Percentiles rank a stretch among this genome's conserved stretches.
phyloP scores from a whole-genome alignment of 2,113 vertebrate genomes.

The Macroglossus sobrinus region DNA sequence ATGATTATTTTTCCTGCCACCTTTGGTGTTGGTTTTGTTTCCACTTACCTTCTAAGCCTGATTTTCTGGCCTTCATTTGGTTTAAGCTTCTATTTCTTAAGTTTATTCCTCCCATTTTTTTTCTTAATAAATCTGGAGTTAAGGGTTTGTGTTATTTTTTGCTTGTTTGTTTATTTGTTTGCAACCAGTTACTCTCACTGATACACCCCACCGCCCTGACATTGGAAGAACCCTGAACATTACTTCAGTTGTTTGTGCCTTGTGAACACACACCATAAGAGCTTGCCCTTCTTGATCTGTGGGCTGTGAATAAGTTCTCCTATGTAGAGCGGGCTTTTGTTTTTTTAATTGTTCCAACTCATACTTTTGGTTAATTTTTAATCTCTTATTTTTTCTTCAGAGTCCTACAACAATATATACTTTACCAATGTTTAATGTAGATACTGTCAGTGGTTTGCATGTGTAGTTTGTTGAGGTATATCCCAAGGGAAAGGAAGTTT shows the following conservation, averaged over 20 bases:
- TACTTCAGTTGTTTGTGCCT: background rate
- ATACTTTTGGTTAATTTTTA: background rate
- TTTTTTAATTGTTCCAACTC: background rate
- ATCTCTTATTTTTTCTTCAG: background rate
- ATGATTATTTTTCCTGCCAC: background rate
- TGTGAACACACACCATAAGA: background rate
- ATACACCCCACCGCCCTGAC: background rate
- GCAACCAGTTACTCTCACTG: background rate
- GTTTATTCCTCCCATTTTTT: background rate
- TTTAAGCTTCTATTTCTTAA: background rate
- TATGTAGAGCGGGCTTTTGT: background rate
- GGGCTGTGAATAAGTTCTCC: background rate
- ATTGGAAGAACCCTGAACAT: background rate
- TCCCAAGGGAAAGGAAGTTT: background rate
- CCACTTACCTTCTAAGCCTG: background rate
- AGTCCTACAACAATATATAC: background rate
- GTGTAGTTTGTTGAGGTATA: background rate
- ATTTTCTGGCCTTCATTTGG: background rate
- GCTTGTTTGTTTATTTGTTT: background rate
- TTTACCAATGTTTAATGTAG: background rate
- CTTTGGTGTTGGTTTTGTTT: background rate
- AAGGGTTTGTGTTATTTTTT: background rate
- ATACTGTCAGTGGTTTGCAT: background rate
- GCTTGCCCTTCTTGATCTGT: background rate
- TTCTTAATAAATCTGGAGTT: background rate